Percentiles rank a stretch among this genome's conserved stretches.
phyloP scores from a whole-genome alignment of 2,888 invertebrate genomes.

The Lamellibrachia columna region DNA sequence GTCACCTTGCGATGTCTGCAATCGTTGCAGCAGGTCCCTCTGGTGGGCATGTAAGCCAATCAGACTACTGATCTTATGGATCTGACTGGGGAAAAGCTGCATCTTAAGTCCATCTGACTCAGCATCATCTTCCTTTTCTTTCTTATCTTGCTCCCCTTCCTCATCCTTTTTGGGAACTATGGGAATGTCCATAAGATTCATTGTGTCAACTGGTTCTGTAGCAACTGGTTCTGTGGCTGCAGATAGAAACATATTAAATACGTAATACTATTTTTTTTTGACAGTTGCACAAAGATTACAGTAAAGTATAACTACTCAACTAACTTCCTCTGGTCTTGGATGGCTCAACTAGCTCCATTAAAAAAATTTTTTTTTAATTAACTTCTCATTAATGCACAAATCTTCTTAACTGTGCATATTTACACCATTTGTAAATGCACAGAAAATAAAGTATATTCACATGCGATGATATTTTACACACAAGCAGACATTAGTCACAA shows the following conservation, averaged over 20 bases:
- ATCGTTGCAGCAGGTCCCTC: conserved; percentile 47
- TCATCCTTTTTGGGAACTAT: conserved; percentile 32
- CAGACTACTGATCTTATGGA: conserved; percentile 57
- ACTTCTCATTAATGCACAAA: too few species aligned
- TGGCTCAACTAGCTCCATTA: too few species aligned
- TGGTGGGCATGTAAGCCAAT: conserved; percentile 56
- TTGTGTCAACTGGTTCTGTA: conserved; percentile 55
- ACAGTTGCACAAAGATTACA: neutral
- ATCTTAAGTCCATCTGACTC: conserved; percentile 27
- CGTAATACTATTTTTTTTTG: neutral
- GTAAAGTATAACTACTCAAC: too few species aligned
- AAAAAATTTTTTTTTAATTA: too few species aligned
- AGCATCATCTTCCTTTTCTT: conserved; percentile 26
- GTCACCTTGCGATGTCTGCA: conserved; percentile 1
- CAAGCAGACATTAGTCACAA: too few species aligned
- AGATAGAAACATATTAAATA: neutral
- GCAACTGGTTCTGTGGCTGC: conserved; percentile 41
- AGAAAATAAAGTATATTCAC: too few species aligned
- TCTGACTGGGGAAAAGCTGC: conserved; percentile 59
- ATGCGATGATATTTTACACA: too few species aligned
- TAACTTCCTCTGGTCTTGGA: too few species aligned
- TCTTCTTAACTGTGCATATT: too few species aligned
- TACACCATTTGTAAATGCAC: too few species aligned
- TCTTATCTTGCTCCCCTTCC: conserved; percentile 41
- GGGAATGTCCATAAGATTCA: conserved; percentile 49